Conservation (phyloP, 1,140 invertebrate species). For the Lucilia sericata region DNA sequence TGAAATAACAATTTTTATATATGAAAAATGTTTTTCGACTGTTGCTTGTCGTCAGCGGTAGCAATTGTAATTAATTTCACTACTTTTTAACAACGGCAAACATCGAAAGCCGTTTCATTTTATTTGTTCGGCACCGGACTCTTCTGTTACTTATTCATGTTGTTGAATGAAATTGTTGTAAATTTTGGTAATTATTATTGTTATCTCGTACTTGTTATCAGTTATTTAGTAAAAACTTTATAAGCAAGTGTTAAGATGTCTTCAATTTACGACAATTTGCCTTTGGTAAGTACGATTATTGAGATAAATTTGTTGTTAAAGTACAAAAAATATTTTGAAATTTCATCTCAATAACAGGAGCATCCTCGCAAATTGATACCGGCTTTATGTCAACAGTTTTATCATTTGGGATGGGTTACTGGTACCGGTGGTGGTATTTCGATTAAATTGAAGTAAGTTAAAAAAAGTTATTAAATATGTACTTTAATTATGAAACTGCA, state of each 20-base stretch:
- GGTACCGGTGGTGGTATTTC: slow-evolving; percentile 93
- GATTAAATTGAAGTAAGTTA: slow-evolving; percentile 82
- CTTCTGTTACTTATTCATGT: too few species aligned
- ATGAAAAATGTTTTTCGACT: too few species aligned
- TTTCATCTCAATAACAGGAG: slow-evolving; percentile 60
- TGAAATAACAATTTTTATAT: too few species aligned
- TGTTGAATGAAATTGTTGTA: neutral
- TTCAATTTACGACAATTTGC: slow-evolving; percentile 47
- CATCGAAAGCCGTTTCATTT: too few species aligned
- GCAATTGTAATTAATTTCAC: too few species aligned
- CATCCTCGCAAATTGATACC: slow-evolving; percentile 91
- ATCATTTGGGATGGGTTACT: slow-evolving; percentile 94
- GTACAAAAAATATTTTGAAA: neutral
- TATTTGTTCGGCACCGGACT: too few species aligned
- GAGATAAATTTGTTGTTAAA: neutral
- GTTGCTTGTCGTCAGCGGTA: too few species aligned
- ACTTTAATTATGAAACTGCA: too few species aligned
- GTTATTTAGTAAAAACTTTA: slow-evolving; percentile 3
- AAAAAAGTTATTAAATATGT: neutral
- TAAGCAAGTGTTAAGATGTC: slow-evolving; percentile 28
- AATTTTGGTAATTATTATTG: neutral
- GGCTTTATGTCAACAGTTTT: slow-evolving; percentile 90
- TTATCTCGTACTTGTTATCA: slow-evolving; percentile 16
- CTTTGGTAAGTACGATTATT: slow-evolving; percentile 33
- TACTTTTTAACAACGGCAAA: too few species aligned